phyloP scores from a whole-genome alignment of 2,113 vertebrate genomes.

The Corythaeola cristata region DNA sequence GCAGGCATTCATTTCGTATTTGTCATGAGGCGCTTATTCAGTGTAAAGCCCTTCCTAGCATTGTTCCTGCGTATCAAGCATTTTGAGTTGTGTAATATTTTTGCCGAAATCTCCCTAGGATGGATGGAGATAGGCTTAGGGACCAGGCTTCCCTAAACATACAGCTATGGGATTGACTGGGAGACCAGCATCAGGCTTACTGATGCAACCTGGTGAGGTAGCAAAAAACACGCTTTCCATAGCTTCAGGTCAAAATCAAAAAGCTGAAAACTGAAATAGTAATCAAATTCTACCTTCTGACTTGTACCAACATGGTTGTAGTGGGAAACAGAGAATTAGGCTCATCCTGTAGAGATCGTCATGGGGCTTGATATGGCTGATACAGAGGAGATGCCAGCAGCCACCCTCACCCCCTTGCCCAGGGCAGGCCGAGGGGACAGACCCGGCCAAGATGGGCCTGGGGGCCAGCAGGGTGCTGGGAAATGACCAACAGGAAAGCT shows the following conservation, averaged over 20 bases:
- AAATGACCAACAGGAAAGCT: not conserved
- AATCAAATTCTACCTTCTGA: not conserved
- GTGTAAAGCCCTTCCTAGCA: not conserved
- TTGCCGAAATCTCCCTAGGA: not conserved
- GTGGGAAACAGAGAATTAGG: not conserved
- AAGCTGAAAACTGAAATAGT: not conserved
- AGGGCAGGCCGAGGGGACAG: not conserved
- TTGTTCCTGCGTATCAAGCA: not conserved
- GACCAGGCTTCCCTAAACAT: not conserved
- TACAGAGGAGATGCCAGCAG: not conserved
- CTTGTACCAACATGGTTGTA: not conserved
- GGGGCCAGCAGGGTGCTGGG: not conserved
- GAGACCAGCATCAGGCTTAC: not conserved
- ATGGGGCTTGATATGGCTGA: not conserved
- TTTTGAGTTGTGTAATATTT: not conserved
- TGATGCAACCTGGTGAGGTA: not conserved
- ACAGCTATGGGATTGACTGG: not conserved
- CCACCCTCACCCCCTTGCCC: not conserved
- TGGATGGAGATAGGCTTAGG: not conserved
- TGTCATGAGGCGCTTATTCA: not conserved
- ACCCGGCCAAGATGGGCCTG: not conserved
- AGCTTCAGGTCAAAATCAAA: not conserved
- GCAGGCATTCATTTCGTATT: not conserved
- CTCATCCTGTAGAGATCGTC: not conserved
- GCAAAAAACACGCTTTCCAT: fast-evolving